Conservation (phyloP, 2,888 invertebrate genomes). For the Scaptomyza tumidula region DNA sequence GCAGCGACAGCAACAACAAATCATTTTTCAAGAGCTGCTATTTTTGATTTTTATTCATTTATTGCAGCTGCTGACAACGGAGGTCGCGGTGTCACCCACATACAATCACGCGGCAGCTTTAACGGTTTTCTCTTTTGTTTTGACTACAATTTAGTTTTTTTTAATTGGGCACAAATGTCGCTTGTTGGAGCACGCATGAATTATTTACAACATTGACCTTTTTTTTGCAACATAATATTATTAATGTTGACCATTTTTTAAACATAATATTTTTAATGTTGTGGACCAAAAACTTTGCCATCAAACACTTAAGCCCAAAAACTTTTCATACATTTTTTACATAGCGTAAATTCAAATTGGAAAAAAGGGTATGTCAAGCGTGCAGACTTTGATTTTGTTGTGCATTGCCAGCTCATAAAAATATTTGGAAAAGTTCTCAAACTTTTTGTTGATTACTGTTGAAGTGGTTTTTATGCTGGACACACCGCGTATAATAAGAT, state of each 20-base stretch:
- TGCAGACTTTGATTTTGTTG: not conserved
- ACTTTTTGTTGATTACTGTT: not conserved
- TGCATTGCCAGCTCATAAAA: slow-evolving; percentile 6
- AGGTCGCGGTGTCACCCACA: slow-evolving; percentile 70
- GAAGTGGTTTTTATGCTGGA: not conserved
- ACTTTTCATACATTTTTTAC: slow-evolving; percentile 5
- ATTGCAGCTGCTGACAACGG: slow-evolving; percentile 60
- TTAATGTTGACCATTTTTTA: slow-evolving; percentile 43
- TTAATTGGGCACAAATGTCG: not conserved
- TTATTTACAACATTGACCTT: slow-evolving; percentile 47
- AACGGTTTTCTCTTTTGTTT: slow-evolving; percentile 27
- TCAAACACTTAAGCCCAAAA: not conserved
- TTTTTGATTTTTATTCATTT: slow-evolving; percentile 41
- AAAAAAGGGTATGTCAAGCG: not conserved
- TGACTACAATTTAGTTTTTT: slow-evolving; percentile 8
- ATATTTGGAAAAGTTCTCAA: slow-evolving; percentile 3
- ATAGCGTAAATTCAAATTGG: slow-evolving; percentile 11
- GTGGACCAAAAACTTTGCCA: slow-evolving; percentile 28
- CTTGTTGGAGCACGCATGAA: slow-evolving; percentile 35
- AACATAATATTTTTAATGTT: slow-evolving; percentile 32
- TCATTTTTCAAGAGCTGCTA: slow-evolving; percentile 39
- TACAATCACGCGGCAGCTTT: slow-evolving; percentile 29
- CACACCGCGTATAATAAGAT: not conserved
- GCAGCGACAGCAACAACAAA: not conserved
- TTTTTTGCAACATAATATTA: slow-evolving; percentile 15